Conservation (phyloP, 2,113 vertebrate genomes). For the Chionodraco myersi region DNA sequence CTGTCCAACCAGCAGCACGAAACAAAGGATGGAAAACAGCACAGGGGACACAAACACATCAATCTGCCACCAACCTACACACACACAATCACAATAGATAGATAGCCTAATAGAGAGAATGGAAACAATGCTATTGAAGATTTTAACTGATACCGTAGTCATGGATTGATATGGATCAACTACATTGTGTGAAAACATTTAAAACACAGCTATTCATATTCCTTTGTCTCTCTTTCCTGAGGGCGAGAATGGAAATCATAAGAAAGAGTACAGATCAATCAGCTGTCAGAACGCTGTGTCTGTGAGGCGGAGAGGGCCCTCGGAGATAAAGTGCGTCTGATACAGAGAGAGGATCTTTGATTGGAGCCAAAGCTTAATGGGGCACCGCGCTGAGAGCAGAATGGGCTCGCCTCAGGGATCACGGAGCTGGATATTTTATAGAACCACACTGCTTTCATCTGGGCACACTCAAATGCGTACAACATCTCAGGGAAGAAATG, state of each 20-base stretch:
- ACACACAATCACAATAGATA: conserved; percentile 40
- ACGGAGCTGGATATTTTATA: conserved; percentile 35
- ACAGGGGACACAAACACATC: conserved; percentile 80
- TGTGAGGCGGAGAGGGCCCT: conserved; percentile 44
- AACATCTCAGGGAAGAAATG: neutral
- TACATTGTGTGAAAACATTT: neutral
- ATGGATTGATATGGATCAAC: conserved; percentile 13
- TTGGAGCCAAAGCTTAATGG: conserved; percentile 64
- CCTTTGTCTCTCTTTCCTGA: conserved; percentile 21
- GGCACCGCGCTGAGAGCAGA: conserved; percentile 33
- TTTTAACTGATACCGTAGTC: conserved; percentile 49
- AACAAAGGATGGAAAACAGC: conserved; percentile 80
- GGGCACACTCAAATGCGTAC: conserved; percentile 16
- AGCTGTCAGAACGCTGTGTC: conserved; percentile 35
- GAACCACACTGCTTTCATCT: conserved; percentile 8
- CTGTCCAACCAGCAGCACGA: conserved; percentile 74
- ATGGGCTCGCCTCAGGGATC: conserved; percentile 49
- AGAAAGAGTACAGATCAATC: conserved; percentile 50
- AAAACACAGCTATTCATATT: neutral
- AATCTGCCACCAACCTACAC: conserved; percentile 72
- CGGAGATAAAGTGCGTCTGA: conserved; percentile 56
- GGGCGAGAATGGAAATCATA: conserved; percentile 8
- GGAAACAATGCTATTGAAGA: conserved; percentile 37
- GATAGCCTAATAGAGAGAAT: conserved; percentile 32
- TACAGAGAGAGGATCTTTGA: conserved; percentile 59